Base-by-base conservation (phyloP, 2,797 vertebrate species). In the Peromyscus nudipes region DNA sequence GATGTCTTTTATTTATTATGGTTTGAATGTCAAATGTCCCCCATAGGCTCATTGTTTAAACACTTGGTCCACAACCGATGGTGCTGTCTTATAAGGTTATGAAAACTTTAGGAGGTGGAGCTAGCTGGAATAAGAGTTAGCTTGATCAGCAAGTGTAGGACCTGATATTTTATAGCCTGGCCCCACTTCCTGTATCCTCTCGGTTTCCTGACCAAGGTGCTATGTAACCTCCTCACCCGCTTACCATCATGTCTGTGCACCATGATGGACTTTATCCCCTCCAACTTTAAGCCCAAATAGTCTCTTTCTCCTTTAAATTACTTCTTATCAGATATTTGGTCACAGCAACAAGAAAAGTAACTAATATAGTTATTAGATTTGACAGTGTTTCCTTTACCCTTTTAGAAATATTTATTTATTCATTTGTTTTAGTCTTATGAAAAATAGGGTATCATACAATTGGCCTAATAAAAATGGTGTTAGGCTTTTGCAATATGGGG, bases 391-490 rank as follows among this genome's bases (percentile, higher is more conserved):
- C 31, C 29, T 97, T 76, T 49, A 19, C 9, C 16, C 10, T 31
- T 76, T 80, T 52, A n/a, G 73, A 94, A 95, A 43, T 75, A 87
- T 52, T 52, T 9, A 46, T 62, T 73, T 76, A 16, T 71, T 37
- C 82, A 9, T 57, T 83, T 62, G 89, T 90, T 65, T 67, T 40
- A 71, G 43, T 95, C 60, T 91, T 34, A 77, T 27, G 40, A 86
- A 82, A 89, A 90, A 87, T 17, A 92, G 43, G 31, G 64, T 67
- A 93, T 8, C 40, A 49, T 6, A 77, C 37, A 82, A 5, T 80
- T 64, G 21, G 43, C 69, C 29, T 82, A 13, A 4, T 62, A 85
- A 77, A 80, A 12, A 12, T 3, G 46, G 21, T 29, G 13, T 37
- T 87, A 29, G 7, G 49, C 65, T 71, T 37, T 55, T 55, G 23